Base-by-base conservation (phyloP, 2,797 vertebrate species). In the Sarcophilus harrisii region DNA sequence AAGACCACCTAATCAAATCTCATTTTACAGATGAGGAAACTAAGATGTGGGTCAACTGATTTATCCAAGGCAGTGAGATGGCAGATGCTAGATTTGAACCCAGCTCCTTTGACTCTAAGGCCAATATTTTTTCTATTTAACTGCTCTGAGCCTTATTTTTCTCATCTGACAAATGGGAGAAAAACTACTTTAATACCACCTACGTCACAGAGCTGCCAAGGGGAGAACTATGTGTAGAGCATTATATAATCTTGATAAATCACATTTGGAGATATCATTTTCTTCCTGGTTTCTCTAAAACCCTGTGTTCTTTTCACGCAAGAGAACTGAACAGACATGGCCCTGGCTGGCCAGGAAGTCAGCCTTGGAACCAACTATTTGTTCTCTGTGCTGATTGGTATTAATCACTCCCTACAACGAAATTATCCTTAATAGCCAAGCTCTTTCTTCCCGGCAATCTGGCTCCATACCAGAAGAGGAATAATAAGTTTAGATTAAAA, bases 401-500 rank as follows among this genome's bases (percentile, higher is more conserved):
- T 55, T 29, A 0, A 6, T 94, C 91, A 95, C 93, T 73, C 92
- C 90, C 96, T 58, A 12, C 29, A 55, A 60, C 87, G 90, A 49
- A 28, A 90, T 94, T 30, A 58, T 60, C 58, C 60, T 90, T 92
- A 90, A 93, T 96, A 59, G n/a, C 57, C 21, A 28, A 6, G 21
- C 59, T 29, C 91, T 90, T 62, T 55, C 92, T 93, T 93, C 73
- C 91, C 8, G 32, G 52, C 94, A 91, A 59, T n/a, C 87, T 0
- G 95, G 93, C 96, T 96, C 97, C 95, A 66, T 54, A 0, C 28
- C 3, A 6, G 0, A 54, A 0, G n/a, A 59, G 28, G 9, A 3
- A 24, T 28, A 93, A 91, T 97, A 4, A 54, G 0, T 97, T 96
- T 93, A 3, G 27, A 29, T 92, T 93, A 93, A 66, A 62, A 16